Evolutionary conservation across 2,888 invertebrate species (phyloP).

Genomic region (Thera britannica): DNA sequence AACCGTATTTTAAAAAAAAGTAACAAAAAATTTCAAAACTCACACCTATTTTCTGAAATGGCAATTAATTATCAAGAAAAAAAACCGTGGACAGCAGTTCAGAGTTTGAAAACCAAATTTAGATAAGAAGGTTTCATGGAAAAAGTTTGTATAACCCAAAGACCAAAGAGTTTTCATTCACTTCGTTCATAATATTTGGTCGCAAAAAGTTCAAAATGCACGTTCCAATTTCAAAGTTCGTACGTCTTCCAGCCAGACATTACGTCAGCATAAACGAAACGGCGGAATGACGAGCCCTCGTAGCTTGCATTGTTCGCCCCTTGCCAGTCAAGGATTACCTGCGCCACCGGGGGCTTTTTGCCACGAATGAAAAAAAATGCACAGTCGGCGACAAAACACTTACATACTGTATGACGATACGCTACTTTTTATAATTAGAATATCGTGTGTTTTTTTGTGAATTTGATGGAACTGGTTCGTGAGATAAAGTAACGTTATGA

Average conservation of each 20-base stretch:
- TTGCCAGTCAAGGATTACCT: constrained; percentile 42
- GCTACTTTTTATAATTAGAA: no score
- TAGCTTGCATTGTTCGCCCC: constrained; percentile 39
- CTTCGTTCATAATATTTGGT: constrained; percentile 4
- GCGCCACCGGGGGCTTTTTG: constrained; percentile 14
- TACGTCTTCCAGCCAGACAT: constrained; percentile 26
- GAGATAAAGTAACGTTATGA: no score
- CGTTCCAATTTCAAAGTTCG: constrained; percentile 29
- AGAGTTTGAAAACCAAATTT: no score
- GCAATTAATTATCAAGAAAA: no score
- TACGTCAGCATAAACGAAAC: constrained; percentile 36
- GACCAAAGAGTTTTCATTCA: background rate
- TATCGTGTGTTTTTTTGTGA: no score
- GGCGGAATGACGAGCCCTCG: constrained; percentile 34
- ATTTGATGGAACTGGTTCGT: no score
- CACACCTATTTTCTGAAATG: no score
- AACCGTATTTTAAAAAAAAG: no score
- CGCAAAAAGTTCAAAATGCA: constrained; percentile 21
- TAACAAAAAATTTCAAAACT: no score
- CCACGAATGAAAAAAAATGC: constrained; percentile 6
- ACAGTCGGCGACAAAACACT: background rate
- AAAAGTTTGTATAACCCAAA: no score
- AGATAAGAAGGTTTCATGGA: no score
- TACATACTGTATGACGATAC: background rate
- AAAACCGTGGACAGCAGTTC: no score